Conservation (phyloP, 2,888 invertebrate species). For the Cryptocheilus praepositus region DNA sequence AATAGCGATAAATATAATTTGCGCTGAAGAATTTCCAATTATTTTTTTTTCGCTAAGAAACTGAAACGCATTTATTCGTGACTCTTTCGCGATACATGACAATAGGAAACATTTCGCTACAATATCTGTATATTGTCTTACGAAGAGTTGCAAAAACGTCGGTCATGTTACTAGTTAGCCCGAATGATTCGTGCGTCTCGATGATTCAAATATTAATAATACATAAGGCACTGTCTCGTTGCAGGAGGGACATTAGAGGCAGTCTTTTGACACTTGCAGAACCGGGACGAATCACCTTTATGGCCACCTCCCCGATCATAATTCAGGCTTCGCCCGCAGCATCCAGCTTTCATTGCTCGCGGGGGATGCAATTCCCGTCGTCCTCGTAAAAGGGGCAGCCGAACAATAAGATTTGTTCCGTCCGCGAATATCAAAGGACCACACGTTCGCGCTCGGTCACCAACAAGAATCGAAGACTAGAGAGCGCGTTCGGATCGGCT, state of each 20-base stretch:
- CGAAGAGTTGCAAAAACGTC: no score
- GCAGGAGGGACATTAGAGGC: slow-evolving; percentile 57
- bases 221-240: slow-evolving; percentile 60
- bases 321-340: slow-evolving; percentile 60
- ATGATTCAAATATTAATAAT: slow-evolving; percentile 61
- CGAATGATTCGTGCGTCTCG: slow-evolving; percentile 9
- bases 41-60: no score
- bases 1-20: no score
- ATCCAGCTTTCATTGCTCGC: slow-evolving; percentile 42
- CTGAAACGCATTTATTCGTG: no score
- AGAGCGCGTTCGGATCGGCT: neutral
- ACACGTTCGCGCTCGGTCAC: slow-evolving; percentile 9
- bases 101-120: no score
- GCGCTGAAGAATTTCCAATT: no score
- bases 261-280: slow-evolving; percentile 74
- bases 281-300: slow-evolving; percentile 73
- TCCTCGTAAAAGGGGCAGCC: slow-evolving; percentile 46
- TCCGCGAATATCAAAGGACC: slow-evolving; percentile 45
- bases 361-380: slow-evolving; percentile 23
- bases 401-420: slow-evolving; percentile 58
- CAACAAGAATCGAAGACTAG: neutral
- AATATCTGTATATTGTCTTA: no score
- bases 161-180: no score
- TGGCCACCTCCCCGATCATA: slow-evolving; percentile 64
- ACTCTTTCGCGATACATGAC: no score